Evolutionary conservation across 2,113 vertebrate genomes (phyloP), one percentile per base, ranked within the genome.

Genomic region (Echinops telfairi): DNA sequence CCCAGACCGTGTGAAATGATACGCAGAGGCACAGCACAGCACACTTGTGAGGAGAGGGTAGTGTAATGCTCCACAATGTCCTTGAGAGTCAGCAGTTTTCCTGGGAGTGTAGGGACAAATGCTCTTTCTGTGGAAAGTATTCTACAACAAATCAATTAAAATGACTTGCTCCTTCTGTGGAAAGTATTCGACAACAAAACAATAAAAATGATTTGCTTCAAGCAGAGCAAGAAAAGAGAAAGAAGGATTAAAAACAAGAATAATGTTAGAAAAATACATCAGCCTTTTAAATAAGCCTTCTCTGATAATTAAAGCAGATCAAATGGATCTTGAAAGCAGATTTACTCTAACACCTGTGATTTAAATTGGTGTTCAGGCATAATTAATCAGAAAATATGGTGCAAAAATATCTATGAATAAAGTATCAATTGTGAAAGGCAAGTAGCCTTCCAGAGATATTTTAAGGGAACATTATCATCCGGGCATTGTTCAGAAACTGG

Each of bases 371-470:
- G 83, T 92, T 86, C 73, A 91, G 62, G 77, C 38, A 79, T 7
- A 43, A 12, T 77, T 27, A 40, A 76, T 38, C 23, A 16, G 76
- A 78, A 53, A 84, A 76, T 29, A 22, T 73, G 38, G 92, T 88
- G 25, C 60, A 92, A 88, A 92, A 84, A 93, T 33, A 25, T 83
- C 60, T 62, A 10, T 62, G 36, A 36, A 90, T 91, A 77, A 83
- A 86, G 53, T 85, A 91, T 95, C 66, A 85, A 23, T 3, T 68
- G 17, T 81, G 82, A 95, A 62, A 88, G 68, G 82, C 96, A 87
- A 75, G 78, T 38, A 70, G 86, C 11, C 64, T 90, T 66, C 31
- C 70, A 57, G 2, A 95, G n/a, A 82, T n/a, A 70, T 60, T 62
- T 88, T 92, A 71, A 66, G 31, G 15, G 14, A 66, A 90, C 15